Conservation (phyloP, 2,888 invertebrate species). For the Sesia bembeciformis region DNA sequence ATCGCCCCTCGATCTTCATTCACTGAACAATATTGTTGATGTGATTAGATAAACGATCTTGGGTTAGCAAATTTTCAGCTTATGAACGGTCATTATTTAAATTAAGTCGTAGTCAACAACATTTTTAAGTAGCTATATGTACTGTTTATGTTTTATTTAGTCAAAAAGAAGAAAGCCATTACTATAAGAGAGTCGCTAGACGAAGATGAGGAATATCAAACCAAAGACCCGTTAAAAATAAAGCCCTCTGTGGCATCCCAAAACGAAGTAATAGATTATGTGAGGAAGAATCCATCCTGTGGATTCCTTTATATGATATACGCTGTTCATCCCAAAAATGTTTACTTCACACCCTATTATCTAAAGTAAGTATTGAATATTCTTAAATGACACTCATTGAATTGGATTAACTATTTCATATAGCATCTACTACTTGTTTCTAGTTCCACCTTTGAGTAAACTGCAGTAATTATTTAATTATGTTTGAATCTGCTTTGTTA, state of each 20-base stretch:
- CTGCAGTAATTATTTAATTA: no score
- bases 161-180: background rate
- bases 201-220: constrained; percentile 4
- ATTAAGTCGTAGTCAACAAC: background rate
- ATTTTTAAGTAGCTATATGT: background rate
- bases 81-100: no score
- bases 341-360: constrained; percentile 84
- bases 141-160: background rate
- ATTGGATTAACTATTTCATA: no score
- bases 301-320: constrained; percentile 86
- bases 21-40: no score
- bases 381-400: no score
- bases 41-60: no score
- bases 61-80: no score
- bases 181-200: background rate
- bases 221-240: constrained; percentile 48
- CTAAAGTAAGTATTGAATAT: constrained; percentile 70
- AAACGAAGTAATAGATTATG: constrained; percentile 56
- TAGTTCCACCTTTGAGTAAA: no score
- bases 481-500: no score
- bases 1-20: no score
- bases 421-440: no score
- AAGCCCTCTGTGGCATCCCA: constrained; percentile 60
- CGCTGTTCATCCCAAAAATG: constrained; percentile 81
- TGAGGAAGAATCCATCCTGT: constrained; percentile 72